Percentiles rank a stretch among this genome's conserved stretches.
These are phyloP conservation scores for Tokudaia tokunoshimensis DNA, from an alignment of 2,797 vertebrate genomes.

Conservation along the genomic window DNA sequence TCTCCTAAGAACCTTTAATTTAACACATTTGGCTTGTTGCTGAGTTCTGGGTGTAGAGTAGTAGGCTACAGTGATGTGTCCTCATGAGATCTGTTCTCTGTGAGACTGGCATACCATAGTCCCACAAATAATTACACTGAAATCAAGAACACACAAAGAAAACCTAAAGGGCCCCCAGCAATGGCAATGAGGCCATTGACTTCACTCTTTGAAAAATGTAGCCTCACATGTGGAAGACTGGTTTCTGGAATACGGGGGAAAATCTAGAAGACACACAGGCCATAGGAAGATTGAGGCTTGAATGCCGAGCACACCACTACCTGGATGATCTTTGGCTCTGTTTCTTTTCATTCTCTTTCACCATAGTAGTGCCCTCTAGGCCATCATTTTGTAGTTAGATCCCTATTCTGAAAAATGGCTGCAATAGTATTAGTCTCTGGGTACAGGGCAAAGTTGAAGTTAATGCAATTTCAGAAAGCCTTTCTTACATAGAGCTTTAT, in stretches of 20 bases:
- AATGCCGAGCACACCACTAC: neutral
- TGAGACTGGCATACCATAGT: neutral
- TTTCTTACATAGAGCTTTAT: neutral
- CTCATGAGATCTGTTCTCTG: neutral
- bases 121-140: neutral
- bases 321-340: neutral
- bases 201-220: neutral
- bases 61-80: neutral
- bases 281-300: neutral
- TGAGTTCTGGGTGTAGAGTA: neutral
- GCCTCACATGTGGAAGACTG: neutral
- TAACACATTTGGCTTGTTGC: neutral
- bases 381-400: neutral
- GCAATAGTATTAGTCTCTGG: neutral
- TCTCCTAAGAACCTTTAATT: neutral
- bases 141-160: conserved; percentile 22
- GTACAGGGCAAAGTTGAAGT: neutral
- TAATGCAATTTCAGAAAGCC: too few species aligned
- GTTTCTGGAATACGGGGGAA: neutral
- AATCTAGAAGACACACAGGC: neutral
- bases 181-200: neutral
- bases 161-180: neutral
- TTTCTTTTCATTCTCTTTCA: neutral
- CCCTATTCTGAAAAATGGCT: neutral
- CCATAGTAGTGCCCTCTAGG: neutral